These are phyloP conservation scores for Irena cyanogastra DNA, from an alignment of 2,113 vertebrate species.

Conservation along the genomic window DNA sequence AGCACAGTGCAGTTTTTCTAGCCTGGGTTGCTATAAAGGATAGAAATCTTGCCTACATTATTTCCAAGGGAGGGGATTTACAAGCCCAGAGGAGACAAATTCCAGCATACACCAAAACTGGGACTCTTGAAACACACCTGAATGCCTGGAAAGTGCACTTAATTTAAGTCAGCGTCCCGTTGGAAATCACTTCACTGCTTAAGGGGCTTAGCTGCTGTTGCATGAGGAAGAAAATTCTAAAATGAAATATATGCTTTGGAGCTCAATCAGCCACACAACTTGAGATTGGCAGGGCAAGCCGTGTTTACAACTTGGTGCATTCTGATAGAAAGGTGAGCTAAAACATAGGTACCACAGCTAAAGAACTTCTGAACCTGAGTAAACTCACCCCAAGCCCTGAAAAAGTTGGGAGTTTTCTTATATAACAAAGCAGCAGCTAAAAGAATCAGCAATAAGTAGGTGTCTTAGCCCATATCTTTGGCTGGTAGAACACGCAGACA, in stretches of 20 bases:
- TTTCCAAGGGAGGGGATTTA: neutral
- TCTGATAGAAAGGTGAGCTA: neutral
- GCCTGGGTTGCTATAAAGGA: neutral
- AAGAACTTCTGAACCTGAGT: neutral
- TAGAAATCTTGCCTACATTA: neutral
- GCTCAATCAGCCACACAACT: neutral
- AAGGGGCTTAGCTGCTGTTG: neutral
- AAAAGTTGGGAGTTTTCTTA: neutral
- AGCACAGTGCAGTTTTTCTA: neutral
- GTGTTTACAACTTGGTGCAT: neutral
- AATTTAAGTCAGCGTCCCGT: neutral
- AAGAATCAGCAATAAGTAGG: neutral
- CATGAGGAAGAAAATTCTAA: neutral
- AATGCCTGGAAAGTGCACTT: neutral
- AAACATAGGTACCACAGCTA: neutral
- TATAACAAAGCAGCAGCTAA: neutral
- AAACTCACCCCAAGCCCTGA: neutral
- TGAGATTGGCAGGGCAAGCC: neutral
- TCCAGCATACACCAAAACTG: neutral
- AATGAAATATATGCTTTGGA: neutral
- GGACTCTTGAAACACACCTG: neutral
- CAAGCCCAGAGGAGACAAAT: neutral
- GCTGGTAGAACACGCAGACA: neutral
- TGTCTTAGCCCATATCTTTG: neutral
- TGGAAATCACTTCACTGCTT: neutral